Evolutionary conservation across 2,888 invertebrate genomes (phyloP), one percentile per base, ranked within the genome.

Genomic region (Leuctra nigra): DNA sequence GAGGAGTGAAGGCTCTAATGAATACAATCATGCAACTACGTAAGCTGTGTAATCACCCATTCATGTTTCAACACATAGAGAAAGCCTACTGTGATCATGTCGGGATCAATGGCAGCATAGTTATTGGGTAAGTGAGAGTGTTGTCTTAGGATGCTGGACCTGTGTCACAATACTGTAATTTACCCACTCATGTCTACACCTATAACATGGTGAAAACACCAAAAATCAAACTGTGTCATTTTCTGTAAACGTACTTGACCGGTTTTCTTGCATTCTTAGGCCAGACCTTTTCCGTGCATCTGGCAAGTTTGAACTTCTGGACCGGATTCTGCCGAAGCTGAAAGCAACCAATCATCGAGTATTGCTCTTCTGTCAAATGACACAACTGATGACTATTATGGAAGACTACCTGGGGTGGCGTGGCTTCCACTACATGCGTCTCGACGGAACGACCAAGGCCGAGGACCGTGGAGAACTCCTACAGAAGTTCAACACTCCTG

Each of bases 321-420:
- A 82, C 66, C 70, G 82, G 11, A 80, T 83, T 59, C 68, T 82
- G 48, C 82, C 82, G 2, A 82, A 82, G 66, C 65, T 82, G 63
- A 75, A 78, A 62, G 66, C 69, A 11, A 73, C 73, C 14, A 72
- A 73, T 24, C 82, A 82, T 69, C 71, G 79, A 53, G 76, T 80
- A 6, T 68, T 82, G 53, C 73, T 83, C 56, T 82, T 82, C 70
- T 83, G 80, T 71, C 82, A 82, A 70, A 83, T 83, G 82, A 82
- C 82, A 1, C 73, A 77, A 16, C 71, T 79, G n/a, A 81, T 82
- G 80, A 79, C 76, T 35, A 77, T 80, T 57, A 70, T 80, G 70
- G 82, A 82, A 44, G 82, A 83, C 66, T 82, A 80, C 67, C 73
- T 83, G 61, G 72, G 73, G 54, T 80, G 73, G 66, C 71, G 76